Conservation (phyloP, 2,113 vertebrate genomes). For the Podilymbus podiceps region DNA sequence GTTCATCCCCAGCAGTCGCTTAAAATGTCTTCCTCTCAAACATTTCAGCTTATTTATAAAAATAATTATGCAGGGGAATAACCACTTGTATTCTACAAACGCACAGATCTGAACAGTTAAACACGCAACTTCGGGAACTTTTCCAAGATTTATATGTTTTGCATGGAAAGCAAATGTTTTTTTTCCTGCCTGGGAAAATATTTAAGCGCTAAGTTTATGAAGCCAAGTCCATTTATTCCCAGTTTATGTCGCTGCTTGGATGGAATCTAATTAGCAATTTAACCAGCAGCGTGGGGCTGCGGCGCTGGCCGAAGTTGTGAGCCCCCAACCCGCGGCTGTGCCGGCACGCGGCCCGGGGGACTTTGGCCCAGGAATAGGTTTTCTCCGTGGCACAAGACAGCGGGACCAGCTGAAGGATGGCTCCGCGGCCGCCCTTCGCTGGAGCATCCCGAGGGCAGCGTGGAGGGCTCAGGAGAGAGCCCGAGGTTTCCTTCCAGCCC, state of each 20-base stretch:
- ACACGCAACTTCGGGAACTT: slow-evolving; percentile 22
- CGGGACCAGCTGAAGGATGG: not conserved
- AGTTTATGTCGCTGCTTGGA: slow-evolving; percentile 7
- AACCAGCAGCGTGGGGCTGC: not conserved
- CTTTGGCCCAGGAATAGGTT: not conserved
- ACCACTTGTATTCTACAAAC: not conserved
- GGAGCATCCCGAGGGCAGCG: fast-evolving
- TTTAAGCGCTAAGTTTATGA: slow-evolving; percentile 11
- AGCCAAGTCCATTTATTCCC: slow-evolving; percentile 36
- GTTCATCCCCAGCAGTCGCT: not conserved
- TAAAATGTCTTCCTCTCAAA: not conserved
- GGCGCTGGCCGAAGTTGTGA: fast-evolving
- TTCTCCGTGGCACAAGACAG: fast-evolving
- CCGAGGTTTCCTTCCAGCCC: not conserved
- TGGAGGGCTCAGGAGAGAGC: not conserved
- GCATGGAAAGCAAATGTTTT: slow-evolving; percentile 59
- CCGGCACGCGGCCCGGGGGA: not conserved
- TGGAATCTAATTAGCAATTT: not conserved
- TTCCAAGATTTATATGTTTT: slow-evolving; percentile 63
- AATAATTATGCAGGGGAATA: not conserved
- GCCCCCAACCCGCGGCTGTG: not conserved
- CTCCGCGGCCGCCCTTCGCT: not conserved
- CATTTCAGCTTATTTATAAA: not conserved
- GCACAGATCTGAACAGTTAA: not conserved
- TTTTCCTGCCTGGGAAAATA: slow-evolving; percentile 48